These are phyloP conservation scores for Echinops telfairi DNA, from an alignment of 2,113 vertebrate genomes.

Conservation along the genomic window DNA sequence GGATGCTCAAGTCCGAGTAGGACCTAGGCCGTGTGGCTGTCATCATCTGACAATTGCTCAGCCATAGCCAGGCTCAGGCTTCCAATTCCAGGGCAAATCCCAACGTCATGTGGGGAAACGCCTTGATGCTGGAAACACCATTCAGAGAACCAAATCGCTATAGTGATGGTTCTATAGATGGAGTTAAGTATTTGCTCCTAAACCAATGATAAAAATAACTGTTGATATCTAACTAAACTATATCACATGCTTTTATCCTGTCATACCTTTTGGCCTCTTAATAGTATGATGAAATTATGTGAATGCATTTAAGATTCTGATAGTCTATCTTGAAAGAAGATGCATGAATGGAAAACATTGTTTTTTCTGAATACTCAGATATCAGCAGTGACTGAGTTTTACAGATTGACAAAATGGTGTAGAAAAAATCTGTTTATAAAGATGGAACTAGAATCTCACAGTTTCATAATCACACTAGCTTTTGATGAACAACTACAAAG, in stretches of 20 bases:
- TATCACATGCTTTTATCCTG: neutral
- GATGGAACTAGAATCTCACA: constrained; percentile 62
- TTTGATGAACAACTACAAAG: constrained; percentile 48
- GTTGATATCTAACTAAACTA: constrained; percentile 41
- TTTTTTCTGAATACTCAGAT: constrained; percentile 61
- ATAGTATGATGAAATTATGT: neutral
- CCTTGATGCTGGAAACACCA: neutral
- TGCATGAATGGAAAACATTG: constrained; percentile 50
- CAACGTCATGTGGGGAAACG: neutral
- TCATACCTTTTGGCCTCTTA: neutral
- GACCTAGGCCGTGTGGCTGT: neutral
- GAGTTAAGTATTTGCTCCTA: constrained; percentile 1
- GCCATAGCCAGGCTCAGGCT: neutral
- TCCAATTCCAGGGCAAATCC: neutral
- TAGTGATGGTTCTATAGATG: neutral
- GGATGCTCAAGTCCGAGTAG: neutral
- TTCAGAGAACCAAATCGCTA: neutral
- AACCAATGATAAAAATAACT: constrained; percentile 37
- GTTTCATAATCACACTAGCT: constrained; percentile 74
- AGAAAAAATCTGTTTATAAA: constrained; percentile 69
- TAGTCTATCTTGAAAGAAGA: constrained; percentile 56
- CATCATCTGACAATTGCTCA: neutral
- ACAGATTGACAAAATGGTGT: constrained; percentile 69
- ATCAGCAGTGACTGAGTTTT: constrained; percentile 74
- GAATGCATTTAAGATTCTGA: constrained; percentile 39